Evolutionary conservation across 2,113 vertebrate genomes (phyloP), one percentile per base, ranked within the genome.

Genomic region (Pangasianodon hypophthalmus): DNA sequence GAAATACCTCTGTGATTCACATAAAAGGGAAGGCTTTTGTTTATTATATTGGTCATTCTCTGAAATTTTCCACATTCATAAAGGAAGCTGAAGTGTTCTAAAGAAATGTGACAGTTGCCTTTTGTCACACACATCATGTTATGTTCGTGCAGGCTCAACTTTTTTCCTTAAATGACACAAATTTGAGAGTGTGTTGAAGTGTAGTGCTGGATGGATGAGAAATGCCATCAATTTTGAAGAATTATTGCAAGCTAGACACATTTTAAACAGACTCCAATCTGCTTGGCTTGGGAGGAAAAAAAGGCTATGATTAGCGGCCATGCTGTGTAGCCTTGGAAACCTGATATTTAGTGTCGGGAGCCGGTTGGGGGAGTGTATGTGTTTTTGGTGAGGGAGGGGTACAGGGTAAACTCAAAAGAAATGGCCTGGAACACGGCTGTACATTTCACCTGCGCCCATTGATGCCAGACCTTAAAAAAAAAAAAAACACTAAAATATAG

Each of bases 301-400:
- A 69, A 86, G 62, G 75, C 90, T 92, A 5, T 92, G 91, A 93
- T 93, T 94, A 91, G 91, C 90, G 90, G 79, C 81, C 92, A 93
- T 91, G 88, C 93, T 91, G 91, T 93, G 94, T 92, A 92, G 85
- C 95, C 93, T 75, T 94, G 93, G 94, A 94, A 93, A 95, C 87
- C 87, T 90, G 93, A 94, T 92, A 88, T 91, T 93, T 91, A 89
- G 92, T 69, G 84, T 79, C 80, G 87, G 81, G 60, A 89, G 85
- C 73, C 41, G 84, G 87, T 85, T 46, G 83, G 87, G 84, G 54
- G 60, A 62, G 86, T 87, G 86, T 88, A 41, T 67, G 86, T 79
- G 37, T 79, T 86, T 86, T 86, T 86, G n/a, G 80, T 32, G 64
- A 32, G 11, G 62, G 50, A 56, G 64, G 79, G n/a, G 67, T 32